Base-by-base conservation (phyloP, 2,797 vertebrate species). In the Leptatherina wallacei region DNA sequence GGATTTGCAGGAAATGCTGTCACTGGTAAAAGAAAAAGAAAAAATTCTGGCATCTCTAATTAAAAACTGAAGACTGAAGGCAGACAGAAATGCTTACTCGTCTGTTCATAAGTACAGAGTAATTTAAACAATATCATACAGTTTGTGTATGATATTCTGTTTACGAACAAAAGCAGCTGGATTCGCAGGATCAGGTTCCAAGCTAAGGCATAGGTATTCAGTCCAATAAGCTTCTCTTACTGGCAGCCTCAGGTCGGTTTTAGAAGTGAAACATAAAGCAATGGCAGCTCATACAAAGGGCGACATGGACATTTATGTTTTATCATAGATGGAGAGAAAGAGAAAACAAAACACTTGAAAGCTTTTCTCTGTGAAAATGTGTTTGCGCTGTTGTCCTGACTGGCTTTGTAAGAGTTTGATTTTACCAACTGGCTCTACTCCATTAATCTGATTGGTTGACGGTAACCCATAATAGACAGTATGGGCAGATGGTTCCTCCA, bases 361-460 rank as follows among this genome's bases (percentile, higher is more conserved):
- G 9, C 22, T 18, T 51, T 30, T 33, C 18, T 9, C 6, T 57
- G n/a, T 14, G 58, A 8, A 69, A 33, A 60, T 1, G 35, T 56
- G 42, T 69, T 59, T 36, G 13, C 16, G 7, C 14, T 60, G 14
- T 69, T 60, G 30, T 29, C 11, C 30, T 49, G 30, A 44, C 14
- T 35, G 56, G 29, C 13, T 30, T 14, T 30, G 8, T 55, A 49
- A 29, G 16, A 59, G 30, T 32, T 36, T 20, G 61, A 47, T 62
- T 49, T 51, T 24, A 57, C 29, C n/a, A 33, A n/a, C 27, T 56
- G 52, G 36, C 44, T 59, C 14, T 27, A 22, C 11, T 60, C 22
- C 24, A 59, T 27, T 35, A 5, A 60, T 69, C 40, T 59, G 56
- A 49, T 47, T 60, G 56, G 57, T 61, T 38, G 22, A 61, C 20